Evolutionary conservation across 2,113 vertebrate species (phyloP).

Genomic region (Petaurus breviceps): DNA sequence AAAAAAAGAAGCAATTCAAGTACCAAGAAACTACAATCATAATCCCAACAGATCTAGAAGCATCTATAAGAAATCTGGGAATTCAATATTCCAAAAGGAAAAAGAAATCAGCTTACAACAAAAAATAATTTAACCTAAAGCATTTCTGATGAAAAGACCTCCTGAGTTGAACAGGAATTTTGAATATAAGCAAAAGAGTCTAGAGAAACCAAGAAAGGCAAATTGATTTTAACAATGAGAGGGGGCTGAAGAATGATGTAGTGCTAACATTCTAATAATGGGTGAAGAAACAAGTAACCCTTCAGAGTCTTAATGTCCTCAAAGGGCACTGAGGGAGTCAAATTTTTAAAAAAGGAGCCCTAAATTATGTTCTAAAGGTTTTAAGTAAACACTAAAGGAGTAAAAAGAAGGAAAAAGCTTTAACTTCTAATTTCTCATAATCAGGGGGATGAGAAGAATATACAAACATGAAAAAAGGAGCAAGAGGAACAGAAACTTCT

Average conservation of each 20-base stretch:
- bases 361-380: neutral
- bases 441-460: neutral
- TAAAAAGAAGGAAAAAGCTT: neutral
- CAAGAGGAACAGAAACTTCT: neutral
- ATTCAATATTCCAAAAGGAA: too few relatives aligned
- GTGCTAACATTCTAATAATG: neutral
- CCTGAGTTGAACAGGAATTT: too few relatives aligned
- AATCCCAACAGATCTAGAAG: too few relatives aligned
- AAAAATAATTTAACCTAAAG: too few relatives aligned
- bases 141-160: too few relatives aligned
- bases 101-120: too few relatives aligned
- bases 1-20: too few relatives aligned
- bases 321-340: neutral
- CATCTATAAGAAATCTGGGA: too few relatives aligned
- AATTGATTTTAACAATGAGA: too few relatives aligned
- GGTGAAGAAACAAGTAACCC: neutral
- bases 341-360: neutral
- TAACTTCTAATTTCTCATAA: neutral
- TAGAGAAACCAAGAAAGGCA: too few relatives aligned
- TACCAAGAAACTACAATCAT: too few relatives aligned
- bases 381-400: neutral
- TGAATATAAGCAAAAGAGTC: too few relatives aligned
- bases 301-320: neutral
- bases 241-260: neutral
- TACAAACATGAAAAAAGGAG: neutral